Evolutionary conservation across 1,140 invertebrate genomes (phyloP), one percentile per base, ranked within the genome.

Genomic region (Prorops nasuta): DNA sequence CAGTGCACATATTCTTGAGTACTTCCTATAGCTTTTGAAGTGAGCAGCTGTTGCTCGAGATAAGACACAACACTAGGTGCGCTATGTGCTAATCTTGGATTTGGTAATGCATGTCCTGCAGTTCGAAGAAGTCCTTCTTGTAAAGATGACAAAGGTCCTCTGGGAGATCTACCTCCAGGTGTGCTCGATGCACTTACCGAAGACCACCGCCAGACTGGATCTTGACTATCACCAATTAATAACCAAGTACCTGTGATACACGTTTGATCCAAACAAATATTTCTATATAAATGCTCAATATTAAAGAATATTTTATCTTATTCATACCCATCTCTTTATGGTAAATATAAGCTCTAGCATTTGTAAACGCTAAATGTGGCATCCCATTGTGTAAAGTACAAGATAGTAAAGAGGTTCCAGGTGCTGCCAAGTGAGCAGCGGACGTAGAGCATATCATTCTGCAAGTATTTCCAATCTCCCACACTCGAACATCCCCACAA

Each of bases 1-100:
- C 90, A 93, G 72, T 90, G 87, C 44, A 83, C 77, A 64, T 90
- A 94, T 76, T 94, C 91, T 16, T 79, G 71, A 0, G 81, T 56
- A 9, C 89, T 91, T 1, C 84, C 77, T 10, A 94, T 73, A 22
- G 84, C 81, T 51, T 84, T 76, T 41, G 88, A 83, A 24, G 85
- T 81, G 3, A 86, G 77, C 41, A 93, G 68, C 66, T 93, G 90
- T 56, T 83, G 82, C 68, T 93, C 90, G 17, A 94, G 78, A 71
- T 89, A 90, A 47, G 85, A 87, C 16, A 90, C 67, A 18, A 78
- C 67, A 24, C 71, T 73, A 0, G 70, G 58, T 20, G 63, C 70
- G 40, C 67, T 74, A 17, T 76, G 68, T n/a, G 73, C 67, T 38
- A 69, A 59, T 44, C 67, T 63, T 0, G 70, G 65, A 63, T 66